Evolutionary conservation across 2,113 vertebrate species (phyloP), one percentile per base, ranked within the genome.

Genomic region (Antechinus stuartii): DNA sequence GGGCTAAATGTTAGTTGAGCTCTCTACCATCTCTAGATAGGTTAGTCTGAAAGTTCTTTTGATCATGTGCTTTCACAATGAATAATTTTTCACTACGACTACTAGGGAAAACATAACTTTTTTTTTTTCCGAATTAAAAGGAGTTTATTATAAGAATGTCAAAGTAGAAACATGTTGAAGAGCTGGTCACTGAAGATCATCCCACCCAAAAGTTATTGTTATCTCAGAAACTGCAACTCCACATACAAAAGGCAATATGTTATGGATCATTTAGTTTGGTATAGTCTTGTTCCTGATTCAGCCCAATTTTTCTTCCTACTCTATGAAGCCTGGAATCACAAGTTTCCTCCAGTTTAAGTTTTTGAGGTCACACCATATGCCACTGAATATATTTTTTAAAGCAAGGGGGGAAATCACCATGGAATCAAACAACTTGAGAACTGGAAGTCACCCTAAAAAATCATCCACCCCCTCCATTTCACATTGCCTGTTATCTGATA

Each of bases 401-500:
- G 11, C 23, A 0, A 16, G 94, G 50, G 50, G 57, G 11, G 35
- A 52, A 90, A 3, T 61, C 84, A 61, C 84, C 89, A 89, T 55
- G 46, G 22, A 50, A 23, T 2, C 68, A 84, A 42, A 61, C 0
- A 56, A 46, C 24, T 53, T 93, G 47, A 91, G 22, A 94, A 25
- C 54, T 94, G 16, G 93, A 93, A 89, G 27, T 35, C 49, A 92
- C 8, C 24, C 47, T 46, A 90, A 91, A 47, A 55, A 26, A 92
- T 19, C 0, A 9, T 11, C 46, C 52, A 94, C n/a, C 50, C 68
- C 57, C 94, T 23, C 1, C 76, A 55, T 26, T 90, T 90, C 24
- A 9, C 91, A 52, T 90, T 96, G 42, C 1, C 68, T 84, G 1
- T 24, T 91, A 54, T 94, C 68, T 96, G 50, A 55, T 54, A 47